A percentile compares a stretch with the other conserved stretches of the same genome.
phyloP scores from a whole-genome alignment of 2,797 vertebrate genomes.

The Remorina albescens region DNA sequence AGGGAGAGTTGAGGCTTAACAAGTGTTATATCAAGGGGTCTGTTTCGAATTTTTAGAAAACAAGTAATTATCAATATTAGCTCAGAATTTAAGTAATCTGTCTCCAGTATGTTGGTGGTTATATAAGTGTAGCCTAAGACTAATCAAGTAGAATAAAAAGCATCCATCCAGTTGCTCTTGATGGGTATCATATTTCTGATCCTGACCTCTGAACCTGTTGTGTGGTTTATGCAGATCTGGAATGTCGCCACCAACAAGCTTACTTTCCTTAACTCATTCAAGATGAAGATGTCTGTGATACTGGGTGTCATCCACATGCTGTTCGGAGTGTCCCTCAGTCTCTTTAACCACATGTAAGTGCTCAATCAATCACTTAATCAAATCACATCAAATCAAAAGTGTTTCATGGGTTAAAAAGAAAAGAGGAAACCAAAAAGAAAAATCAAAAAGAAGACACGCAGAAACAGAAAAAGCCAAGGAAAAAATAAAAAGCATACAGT shows the following conservation, averaged over 20 bases:
- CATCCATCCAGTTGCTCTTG: not conserved
- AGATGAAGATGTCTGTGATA: slow-evolving; percentile 99
- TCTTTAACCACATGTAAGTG: slow-evolving; percentile 87
- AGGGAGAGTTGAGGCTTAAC: not conserved
- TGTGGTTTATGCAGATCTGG: slow-evolving; percentile 89
- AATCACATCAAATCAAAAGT: too few relatives aligned
- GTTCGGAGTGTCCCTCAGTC: slow-evolving; percentile 92
- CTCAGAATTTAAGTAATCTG: too few relatives aligned
- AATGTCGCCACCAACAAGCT: slow-evolving; percentile 96
- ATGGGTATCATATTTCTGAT: not conserved
- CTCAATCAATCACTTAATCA: too few relatives aligned
- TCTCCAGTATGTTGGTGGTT: not conserved
- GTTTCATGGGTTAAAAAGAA: too few relatives aligned
- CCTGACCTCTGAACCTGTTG: not conserved
- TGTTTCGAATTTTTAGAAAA: not conserved
- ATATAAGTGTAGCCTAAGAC: not conserved
- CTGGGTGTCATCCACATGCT: slow-evolving; percentile 97
- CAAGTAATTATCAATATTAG: too few relatives aligned
- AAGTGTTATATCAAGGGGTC: not conserved
- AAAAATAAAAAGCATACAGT: too few relatives aligned
- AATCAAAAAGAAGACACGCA: too few relatives aligned
- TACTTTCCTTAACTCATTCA: slow-evolving; percentile 98
- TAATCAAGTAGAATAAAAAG: not conserved
- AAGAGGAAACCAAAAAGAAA: too few relatives aligned
- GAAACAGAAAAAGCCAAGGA: too few relatives aligned